Evolutionary conservation across 2,797 vertebrate species (phyloP), one percentile per base, ranked within the genome.

Genomic region (Anolis apletophallus): DNA sequence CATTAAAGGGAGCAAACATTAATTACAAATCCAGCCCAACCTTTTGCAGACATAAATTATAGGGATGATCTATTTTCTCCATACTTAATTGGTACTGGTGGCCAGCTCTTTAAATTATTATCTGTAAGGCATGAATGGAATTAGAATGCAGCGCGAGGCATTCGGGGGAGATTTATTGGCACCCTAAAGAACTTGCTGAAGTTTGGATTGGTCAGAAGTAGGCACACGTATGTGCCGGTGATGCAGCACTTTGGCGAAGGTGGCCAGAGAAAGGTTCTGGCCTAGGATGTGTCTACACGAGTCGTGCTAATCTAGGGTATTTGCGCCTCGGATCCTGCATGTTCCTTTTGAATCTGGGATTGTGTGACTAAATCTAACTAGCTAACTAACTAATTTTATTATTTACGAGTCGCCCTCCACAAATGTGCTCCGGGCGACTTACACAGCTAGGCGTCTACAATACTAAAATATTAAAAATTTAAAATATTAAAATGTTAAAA

Each of bases 51-150:
- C 97, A 96, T 98, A 98, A 98, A 98, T 98, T 97, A 98, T 97
- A 96, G 96, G 97, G 96, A 91, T 91, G 97, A 97, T 98, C 97
- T 97, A 98, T 98, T 97, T 97, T 97, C 96, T 96, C 96, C 96
- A 96, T 96, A 97, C 97, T 97, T 98, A 98, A 98, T 97, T 98
- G 97, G 97, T 97, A 96, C 89, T 95, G 91, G 95, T 93, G 95
- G 95, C 97, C 96, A 96, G 96, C 96, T 97, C 97, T 97, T 98
- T 98, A 98, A 98, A 98, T 98, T 97, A 96, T 97, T 96, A 97
- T 97, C 95, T 97, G 95, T 89, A 95, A 97, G 96, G 96, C 97
- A 98, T 98, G 98, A 97, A 96, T 97, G 96, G 97, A 97, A 98
- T 98, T 97, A 97, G 96, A 97, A 98, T 98, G 97, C 97, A 96